Evolutionary conservation across 1,140 invertebrate genomes (phyloP).

Genomic region (Ips nitidus): DNA sequence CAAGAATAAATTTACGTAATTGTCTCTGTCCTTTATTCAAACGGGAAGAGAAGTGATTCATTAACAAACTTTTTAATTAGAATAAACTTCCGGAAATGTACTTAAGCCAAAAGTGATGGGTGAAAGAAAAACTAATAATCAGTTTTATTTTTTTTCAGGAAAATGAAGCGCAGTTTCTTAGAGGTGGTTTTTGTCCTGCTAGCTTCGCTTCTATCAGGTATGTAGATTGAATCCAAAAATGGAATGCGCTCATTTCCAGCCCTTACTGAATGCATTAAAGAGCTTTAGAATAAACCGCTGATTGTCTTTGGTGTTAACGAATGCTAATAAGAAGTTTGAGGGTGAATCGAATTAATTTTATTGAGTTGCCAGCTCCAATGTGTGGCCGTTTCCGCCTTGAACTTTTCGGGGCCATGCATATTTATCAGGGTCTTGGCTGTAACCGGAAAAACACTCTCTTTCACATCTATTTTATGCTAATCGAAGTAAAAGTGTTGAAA

Average conservation of each 20-base stretch:
- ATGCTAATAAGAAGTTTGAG: slow-evolving; percentile 1
- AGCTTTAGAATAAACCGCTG: neutral
- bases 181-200: neutral
- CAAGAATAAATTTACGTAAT: slow-evolving; percentile 22
- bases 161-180: neutral
- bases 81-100: slow-evolving; percentile 1
- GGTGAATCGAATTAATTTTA: slow-evolving; percentile 7
- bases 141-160: neutral
- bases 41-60: slow-evolving; percentile 7
- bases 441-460: no score
- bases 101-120: no score
- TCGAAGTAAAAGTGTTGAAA: no score
- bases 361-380: neutral
- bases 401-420: no score
- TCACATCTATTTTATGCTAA: no score
- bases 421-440: no score
- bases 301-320: slow-evolving; percentile 12
- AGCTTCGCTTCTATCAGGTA: slow-evolving; percentile 1
- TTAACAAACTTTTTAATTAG: slow-evolving; percentile 22
- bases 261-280: slow-evolving; percentile 6
- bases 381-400: no score
- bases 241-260: neutral
- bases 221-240: neutral
- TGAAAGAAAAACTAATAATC: no score
- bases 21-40: slow-evolving; percentile 23